phyloP scores from a whole-genome alignment of 1,140 invertebrate genomes.

The Sinella curviseta region DNA sequence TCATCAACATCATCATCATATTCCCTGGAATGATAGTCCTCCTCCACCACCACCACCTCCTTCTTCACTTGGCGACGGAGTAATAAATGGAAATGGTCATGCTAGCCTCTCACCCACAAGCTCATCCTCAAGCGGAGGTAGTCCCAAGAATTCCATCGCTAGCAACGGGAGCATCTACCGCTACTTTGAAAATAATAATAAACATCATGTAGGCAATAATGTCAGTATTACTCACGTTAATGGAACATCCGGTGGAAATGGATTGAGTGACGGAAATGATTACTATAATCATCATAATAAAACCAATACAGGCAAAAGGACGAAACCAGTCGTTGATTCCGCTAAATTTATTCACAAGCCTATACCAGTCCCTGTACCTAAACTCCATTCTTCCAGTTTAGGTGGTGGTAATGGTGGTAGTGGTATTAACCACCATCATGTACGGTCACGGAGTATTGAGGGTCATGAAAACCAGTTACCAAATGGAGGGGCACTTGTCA shows the following conservation, averaged over 20 bases:
- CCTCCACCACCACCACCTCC: constrained; percentile 6
- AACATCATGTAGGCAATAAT: neutral
- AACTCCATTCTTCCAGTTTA: neutral
- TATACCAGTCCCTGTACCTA: constrained; percentile 1
- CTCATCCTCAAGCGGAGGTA: neutral
- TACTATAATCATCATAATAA: constrained; percentile 21
- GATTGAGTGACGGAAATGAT: neutral
- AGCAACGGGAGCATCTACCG: constrained; percentile 5
- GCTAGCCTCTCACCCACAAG: constrained; percentile 2
- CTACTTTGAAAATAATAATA: neutral
- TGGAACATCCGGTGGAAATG: constrained; percentile 12
- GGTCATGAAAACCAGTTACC: neutral
- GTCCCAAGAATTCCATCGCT: neutral
- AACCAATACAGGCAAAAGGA: neutral
- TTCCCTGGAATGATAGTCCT: constrained; percentile 10
- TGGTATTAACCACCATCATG: neutral
- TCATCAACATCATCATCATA: constrained; percentile 6
- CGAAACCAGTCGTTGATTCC: neutral
- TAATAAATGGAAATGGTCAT: constrained; percentile 4
- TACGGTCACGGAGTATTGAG: neutral
- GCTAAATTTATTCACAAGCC: constrained; percentile 5
- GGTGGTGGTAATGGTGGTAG: neutral
- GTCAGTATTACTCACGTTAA: constrained; percentile 27
- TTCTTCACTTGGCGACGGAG: neutral
- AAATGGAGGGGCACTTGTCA: neutral